Evolutionary conservation across 2,113 vertebrate species (phyloP).

Genomic region (Erythrocercus mccallii): DNA sequence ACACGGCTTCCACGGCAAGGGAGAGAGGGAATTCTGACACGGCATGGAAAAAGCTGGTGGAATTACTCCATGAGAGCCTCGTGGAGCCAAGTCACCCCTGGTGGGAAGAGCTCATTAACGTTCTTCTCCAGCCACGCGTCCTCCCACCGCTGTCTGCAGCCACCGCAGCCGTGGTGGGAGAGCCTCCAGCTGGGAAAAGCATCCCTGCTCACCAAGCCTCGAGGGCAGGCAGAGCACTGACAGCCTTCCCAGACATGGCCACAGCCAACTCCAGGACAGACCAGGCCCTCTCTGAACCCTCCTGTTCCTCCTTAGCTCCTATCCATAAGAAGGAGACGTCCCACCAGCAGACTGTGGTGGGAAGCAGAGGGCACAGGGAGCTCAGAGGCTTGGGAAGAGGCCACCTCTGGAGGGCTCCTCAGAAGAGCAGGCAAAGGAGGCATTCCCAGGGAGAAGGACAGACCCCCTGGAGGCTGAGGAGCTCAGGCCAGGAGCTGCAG

Average conservation of each 20-base stretch:
- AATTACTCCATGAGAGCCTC: not conserved
- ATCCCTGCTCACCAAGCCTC: not conserved
- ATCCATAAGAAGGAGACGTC: accelerated
- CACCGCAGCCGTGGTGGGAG: not conserved
- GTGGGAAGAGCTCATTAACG: not conserved
- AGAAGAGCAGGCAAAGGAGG: not conserved
- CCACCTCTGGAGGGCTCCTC: not conserved
- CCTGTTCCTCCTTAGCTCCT: not conserved
- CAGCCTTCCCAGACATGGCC: not conserved
- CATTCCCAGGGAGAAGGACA: not conserved
- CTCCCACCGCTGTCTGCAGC: not conserved
- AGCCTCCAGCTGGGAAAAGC: not conserved
- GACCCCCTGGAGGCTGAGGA: not conserved
- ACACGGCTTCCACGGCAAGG: accelerated
- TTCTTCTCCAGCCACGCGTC: not conserved
- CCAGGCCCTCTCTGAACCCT: not conserved
- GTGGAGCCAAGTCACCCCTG: not conserved
- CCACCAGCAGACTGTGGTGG: not conserved
- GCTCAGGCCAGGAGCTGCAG: not conserved
- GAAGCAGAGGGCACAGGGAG: not conserved
- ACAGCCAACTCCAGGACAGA: not conserved
- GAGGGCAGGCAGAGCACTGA: not conserved
- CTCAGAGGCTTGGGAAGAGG: accelerated
- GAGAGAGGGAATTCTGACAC: not conserved
- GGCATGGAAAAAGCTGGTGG: not conserved